These are phyloP conservation scores for Dicaeum eximium DNA, from an alignment of 2,113 vertebrate species.

Conservation along the genomic window DNA sequence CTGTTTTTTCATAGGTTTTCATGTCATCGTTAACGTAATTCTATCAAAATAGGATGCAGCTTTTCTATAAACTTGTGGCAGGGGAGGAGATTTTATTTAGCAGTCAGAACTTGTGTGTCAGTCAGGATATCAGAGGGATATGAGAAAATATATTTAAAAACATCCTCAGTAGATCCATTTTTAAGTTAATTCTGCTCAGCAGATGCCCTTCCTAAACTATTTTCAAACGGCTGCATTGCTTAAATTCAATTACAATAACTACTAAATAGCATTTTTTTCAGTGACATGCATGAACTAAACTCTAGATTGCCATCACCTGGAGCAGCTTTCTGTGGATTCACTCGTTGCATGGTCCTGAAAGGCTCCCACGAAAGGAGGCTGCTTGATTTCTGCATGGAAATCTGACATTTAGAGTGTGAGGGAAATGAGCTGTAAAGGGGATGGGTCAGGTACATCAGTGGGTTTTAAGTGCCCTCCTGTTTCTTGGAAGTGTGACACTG, in stretches of 20 bases:
- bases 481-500: not conserved
- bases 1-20: not conserved
- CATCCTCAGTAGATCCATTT: not conserved
- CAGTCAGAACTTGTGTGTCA: not conserved
- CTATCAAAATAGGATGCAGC: not conserved
- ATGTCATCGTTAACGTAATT: not conserved
- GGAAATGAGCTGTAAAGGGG: not conserved
- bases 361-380: not conserved
- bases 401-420: not conserved
- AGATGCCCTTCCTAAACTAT: not conserved
- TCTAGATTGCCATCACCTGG: not conserved
- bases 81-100: not conserved
- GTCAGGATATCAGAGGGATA: not conserved
- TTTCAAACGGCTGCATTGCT: not conserved
- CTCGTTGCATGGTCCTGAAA: not conserved
- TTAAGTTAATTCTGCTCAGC: not conserved
- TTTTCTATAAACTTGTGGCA: not conserved
- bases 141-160: not conserved
- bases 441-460: not conserved
- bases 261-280: not conserved
- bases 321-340: not conserved
- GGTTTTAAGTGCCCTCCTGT: not conserved
- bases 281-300: not conserved
- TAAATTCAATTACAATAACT: not conserved
- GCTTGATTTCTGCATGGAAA: not conserved